These are phyloP conservation scores for Natrix natrix DNA, from an alignment of 2,797 vertebrate genomes.

Conservation along the genomic window DNA sequence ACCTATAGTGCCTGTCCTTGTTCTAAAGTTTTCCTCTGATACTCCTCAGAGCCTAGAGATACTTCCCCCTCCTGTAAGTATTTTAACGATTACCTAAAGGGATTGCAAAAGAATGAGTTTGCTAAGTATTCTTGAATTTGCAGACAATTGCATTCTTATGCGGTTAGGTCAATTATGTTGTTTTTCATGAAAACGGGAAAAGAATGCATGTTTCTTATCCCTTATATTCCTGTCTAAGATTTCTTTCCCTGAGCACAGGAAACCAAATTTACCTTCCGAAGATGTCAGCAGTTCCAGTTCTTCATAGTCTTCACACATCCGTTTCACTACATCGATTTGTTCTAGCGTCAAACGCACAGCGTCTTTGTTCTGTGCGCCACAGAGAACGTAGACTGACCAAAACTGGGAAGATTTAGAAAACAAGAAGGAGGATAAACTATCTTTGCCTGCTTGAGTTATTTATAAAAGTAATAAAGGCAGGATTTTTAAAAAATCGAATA, in stretches of 20 bases:
- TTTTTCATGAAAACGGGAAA: not conserved
- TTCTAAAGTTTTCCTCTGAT: not conserved
- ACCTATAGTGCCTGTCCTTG: not conserved
- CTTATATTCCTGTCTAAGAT: not conserved
- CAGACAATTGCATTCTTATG: not conserved
- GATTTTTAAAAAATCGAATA: not conserved
- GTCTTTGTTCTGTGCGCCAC: conserved; percentile 86
- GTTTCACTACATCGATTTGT: conserved; percentile 86
- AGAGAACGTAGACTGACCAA: conserved; percentile 88
- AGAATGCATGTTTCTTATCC: not conserved
- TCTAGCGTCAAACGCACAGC: conserved; percentile 89
- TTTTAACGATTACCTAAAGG: not conserved
- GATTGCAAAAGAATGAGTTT: too few relatives aligned
- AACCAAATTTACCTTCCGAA: conserved; percentile 70
- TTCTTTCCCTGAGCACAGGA: not conserved
- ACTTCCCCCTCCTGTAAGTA: too few relatives aligned
- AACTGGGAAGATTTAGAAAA: conserved; percentile 74
- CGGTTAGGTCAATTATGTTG: too few relatives aligned
- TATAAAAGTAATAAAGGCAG: not conserved
- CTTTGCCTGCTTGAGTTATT: not conserved
- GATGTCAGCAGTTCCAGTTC: conserved; percentile 83
- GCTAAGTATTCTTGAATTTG: not conserved
- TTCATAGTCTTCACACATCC: conserved; percentile 81
- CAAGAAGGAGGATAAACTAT: not conserved
- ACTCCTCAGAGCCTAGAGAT: too few relatives aligned